Conservation (phyloP, 2,113 vertebrate species). For the Drymodes brunneopygia region DNA sequence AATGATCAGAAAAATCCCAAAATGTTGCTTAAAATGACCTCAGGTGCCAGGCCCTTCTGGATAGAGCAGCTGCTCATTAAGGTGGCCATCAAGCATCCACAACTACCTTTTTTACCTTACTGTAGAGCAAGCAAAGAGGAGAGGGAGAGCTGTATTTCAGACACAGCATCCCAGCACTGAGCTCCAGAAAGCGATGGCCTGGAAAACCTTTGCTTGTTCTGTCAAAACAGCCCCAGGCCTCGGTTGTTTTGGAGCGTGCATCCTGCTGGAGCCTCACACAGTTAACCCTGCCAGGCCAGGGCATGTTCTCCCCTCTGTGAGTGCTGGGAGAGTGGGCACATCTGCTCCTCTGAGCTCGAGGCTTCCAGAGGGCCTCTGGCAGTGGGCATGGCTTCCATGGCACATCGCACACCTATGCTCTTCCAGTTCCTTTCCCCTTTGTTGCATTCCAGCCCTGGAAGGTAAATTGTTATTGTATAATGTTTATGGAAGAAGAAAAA, state of each 20-base stretch:
- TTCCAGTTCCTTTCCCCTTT: neutral
- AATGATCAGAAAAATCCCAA: neutral
- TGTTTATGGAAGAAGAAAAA: neutral
- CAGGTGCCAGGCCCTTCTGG: neutral
- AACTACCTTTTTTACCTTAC: neutral
- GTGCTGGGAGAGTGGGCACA: neutral
- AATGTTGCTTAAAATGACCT: neutral
- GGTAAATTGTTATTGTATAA: neutral
- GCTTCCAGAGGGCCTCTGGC: neutral
- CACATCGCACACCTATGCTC: neutral
- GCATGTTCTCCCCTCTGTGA: neutral
- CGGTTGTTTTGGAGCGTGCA: fast-evolving
- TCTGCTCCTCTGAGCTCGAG: neutral
- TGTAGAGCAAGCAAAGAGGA: neutral
- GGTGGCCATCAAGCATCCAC: neutral
- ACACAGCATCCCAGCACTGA: neutral
- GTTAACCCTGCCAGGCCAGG: neutral
- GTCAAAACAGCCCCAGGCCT: neutral
- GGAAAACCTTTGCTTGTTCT: neutral
- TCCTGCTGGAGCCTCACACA: neutral
- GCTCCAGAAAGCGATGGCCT: neutral
- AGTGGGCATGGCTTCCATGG: neutral
- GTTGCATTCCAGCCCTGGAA: neutral
- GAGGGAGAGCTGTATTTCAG: neutral
- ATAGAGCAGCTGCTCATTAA: neutral